These are phyloP conservation scores for Melanotaenia parkinsoni DNA, from an alignment of 2,797 vertebrate species.

Conservation along the genomic window DNA sequence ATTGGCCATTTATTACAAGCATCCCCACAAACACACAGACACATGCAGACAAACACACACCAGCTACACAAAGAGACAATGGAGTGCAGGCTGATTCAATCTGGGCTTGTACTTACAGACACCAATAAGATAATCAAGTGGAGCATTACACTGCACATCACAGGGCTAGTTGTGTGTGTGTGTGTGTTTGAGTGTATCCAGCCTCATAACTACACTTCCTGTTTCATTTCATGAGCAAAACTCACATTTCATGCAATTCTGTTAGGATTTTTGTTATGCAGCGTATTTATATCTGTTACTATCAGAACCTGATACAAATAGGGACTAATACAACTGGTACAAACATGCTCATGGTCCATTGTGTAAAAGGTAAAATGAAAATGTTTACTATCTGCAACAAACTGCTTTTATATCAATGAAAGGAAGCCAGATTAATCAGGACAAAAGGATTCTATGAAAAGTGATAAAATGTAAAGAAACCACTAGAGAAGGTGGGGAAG, in stretches of 20 bases:
- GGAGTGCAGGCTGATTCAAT: conserved; percentile 97
- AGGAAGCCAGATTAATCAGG: conserved; percentile 6
- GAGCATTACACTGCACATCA: conserved; percentile 91
- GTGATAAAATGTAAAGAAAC: conserved; percentile 2
- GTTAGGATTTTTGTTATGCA: neutral
- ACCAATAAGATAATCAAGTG: conserved; percentile 99
- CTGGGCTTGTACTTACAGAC: conserved; percentile 99
- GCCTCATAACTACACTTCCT: conserved; percentile 4
- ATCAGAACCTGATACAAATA: neutral
- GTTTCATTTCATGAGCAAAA: neutral
- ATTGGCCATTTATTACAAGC: conserved; percentile 98
- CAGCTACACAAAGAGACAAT: conserved; percentile 93
- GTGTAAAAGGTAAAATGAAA: neutral
- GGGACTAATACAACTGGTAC: neutral
- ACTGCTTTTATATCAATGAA: neutral
- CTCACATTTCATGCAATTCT: neutral
- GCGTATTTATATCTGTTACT: neutral
- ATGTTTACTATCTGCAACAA: neutral
- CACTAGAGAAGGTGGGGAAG: neutral
- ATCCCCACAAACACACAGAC: conserved; percentile 51
- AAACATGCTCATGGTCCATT: neutral
- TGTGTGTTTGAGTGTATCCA: neutral
- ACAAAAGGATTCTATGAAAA: neutral
- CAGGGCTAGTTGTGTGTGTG: conserved; percentile 57
- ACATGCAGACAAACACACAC: conserved; percentile 65